Percentiles rank a stretch among this genome's conserved stretches.
Evolutionary conservation across 2,113 vertebrate species (phyloP).

Genomic region (Fregetta grallaria): DNA sequence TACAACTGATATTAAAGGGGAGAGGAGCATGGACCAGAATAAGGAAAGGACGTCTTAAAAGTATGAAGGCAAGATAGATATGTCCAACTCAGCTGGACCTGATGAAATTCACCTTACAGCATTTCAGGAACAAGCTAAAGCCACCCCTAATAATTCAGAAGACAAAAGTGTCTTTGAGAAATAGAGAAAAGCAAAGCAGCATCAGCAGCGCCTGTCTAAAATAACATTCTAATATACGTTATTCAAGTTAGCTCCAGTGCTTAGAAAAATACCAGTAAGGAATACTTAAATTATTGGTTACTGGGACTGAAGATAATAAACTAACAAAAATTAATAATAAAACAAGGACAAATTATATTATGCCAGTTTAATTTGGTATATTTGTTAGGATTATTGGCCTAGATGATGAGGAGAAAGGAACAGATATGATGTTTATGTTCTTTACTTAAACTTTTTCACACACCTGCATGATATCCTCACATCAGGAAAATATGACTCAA

Average conservation of each 20-base stretch:
- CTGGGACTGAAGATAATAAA: background rate
- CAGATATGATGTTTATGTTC: background rate
- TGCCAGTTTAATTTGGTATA: background rate
- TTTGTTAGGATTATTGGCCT: background rate
- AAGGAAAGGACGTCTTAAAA: background rate
- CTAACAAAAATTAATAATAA: background rate
- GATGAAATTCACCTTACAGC: background rate
- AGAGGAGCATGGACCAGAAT: background rate
- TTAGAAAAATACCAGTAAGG: background rate
- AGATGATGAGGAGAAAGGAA: background rate
- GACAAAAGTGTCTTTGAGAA: background rate
- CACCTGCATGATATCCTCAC: background rate
- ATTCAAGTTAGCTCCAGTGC: background rate
- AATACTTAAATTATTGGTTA: background rate
- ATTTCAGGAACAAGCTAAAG: background rate
- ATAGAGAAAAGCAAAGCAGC: background rate
- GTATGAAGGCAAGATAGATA: background rate
- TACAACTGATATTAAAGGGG: background rate
- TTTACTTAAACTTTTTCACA: background rate
- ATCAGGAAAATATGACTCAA: background rate
- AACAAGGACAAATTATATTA: background rate
- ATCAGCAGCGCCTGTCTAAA: background rate
- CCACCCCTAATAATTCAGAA: background rate
- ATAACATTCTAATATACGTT: background rate
- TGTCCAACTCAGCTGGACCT: background rate